Percentiles rank a stretch among this genome's conserved stretches.
Evolutionary conservation across 2,888 invertebrate species (phyloP).

Genomic region (Eupeodes luniger): DNA sequence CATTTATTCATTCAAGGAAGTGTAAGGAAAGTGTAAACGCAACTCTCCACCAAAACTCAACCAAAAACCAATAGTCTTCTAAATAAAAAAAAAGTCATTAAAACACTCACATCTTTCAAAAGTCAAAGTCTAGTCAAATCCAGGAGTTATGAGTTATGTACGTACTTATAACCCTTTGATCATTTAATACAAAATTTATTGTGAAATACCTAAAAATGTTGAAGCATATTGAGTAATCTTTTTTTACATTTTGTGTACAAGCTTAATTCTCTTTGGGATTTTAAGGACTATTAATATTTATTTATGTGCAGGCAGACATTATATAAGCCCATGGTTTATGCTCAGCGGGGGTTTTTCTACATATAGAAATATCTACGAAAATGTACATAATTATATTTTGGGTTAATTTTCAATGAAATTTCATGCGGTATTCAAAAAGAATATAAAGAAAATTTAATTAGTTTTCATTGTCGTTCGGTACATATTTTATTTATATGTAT

Average conservation of each 20-base stretch:
- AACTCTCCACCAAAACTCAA: too few species aligned
- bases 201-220: not conserved
- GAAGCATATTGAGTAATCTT: not conserved
- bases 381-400: not conserved
- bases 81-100: too few species aligned
- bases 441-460: conserved; percentile 51
- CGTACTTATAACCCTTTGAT: not conserved
- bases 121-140: too few species aligned
- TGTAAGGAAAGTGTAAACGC: too few species aligned
- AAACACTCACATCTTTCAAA: too few species aligned
- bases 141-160: too few species aligned
- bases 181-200: not conserved
- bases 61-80: too few species aligned
- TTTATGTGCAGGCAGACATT: not conserved
- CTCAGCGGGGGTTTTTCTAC: not conserved
- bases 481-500: not conserved
- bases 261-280: not conserved
- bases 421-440: conserved; percentile 45
- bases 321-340: not conserved
- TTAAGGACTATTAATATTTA: conserved; percentile 1
- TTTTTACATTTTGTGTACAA: not conserved
- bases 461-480: conserved; percentile 17
- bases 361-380: too few species aligned
- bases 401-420: conserved; percentile 20
- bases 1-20: too few species aligned